These are phyloP conservation scores for Malurus alboscapulatus DNA, from an alignment of 2,113 vertebrate species.

Conservation along the genomic window DNA sequence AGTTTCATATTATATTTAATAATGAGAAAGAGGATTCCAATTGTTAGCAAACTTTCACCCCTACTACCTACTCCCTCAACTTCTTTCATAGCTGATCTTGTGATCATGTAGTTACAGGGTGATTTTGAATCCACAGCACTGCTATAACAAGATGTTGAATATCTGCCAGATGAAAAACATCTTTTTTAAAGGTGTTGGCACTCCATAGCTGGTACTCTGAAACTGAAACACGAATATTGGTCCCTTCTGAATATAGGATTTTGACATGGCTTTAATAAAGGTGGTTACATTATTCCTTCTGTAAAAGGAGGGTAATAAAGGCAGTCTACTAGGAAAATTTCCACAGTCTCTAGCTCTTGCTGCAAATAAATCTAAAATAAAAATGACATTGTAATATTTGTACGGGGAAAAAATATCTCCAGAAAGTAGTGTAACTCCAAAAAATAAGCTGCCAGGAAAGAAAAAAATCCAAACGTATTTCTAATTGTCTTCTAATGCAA, in stretches of 20 bases:
- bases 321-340: background rate
- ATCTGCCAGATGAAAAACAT: background rate
- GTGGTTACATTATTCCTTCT: background rate
- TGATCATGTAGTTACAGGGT: background rate
- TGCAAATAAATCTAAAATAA: constrained; percentile 10
- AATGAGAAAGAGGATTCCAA: background rate
- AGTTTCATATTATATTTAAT: background rate
- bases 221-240: background rate
- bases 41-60: background rate
- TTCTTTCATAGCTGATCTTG: background rate
- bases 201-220: background rate
- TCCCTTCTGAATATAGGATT: constrained; percentile 1
- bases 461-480: background rate
- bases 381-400: background rate
- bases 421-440: background rate
- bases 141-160: constrained; percentile 11
- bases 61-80: background rate
- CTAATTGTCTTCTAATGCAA: background rate
- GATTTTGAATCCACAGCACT: background rate
- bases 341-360: background rate
- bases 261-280: background rate
- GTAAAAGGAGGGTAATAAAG: background rate
- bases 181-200: constrained; percentile 18
- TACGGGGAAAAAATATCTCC: background rate
- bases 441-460: background rate